Percentiles rank a stretch among this genome's conserved stretches.
These are phyloP conservation scores for Aleadryas rufinucha DNA, from an alignment of 2,113 vertebrate species.

Conservation along the genomic window DNA sequence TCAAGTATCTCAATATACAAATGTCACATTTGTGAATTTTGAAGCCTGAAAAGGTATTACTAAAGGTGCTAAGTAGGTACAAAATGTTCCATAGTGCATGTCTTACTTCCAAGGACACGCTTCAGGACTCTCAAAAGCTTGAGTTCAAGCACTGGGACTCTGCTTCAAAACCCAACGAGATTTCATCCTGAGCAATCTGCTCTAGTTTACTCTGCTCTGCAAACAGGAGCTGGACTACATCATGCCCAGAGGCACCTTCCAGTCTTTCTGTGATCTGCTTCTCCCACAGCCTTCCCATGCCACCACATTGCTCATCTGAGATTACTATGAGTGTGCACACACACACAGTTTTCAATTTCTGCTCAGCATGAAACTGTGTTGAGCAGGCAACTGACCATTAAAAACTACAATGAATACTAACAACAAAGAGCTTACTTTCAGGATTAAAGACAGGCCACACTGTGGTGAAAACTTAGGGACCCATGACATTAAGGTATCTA, in stretches of 20 bases:
- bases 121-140: not conserved
- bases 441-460: not conserved
- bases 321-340: fast-evolving
- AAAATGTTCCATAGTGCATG: not conserved
- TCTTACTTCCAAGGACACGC: not conserved
- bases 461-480: not conserved
- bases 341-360: not conserved
- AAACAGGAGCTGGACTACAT: not conserved
- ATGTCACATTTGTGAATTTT: not conserved
- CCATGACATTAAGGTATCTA: not conserved
- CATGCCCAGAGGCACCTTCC: not conserved
- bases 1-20: not conserved
- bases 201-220: not conserved
- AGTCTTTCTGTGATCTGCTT: not conserved
- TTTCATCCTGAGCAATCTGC: not conserved
- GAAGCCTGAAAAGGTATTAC: not conserved
- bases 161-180: not conserved
- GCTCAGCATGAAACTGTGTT: not conserved
- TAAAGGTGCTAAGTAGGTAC: not conserved
- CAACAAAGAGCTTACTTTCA: not conserved
- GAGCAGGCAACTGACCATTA: not conserved
- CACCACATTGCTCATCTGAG: not conserved
- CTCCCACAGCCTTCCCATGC: not conserved
- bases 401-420: not conserved
- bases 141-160: not conserved